Evolutionary conservation across 2,888 invertebrate species (phyloP).

Genomic region (Melinaea marsaeus): DNA sequence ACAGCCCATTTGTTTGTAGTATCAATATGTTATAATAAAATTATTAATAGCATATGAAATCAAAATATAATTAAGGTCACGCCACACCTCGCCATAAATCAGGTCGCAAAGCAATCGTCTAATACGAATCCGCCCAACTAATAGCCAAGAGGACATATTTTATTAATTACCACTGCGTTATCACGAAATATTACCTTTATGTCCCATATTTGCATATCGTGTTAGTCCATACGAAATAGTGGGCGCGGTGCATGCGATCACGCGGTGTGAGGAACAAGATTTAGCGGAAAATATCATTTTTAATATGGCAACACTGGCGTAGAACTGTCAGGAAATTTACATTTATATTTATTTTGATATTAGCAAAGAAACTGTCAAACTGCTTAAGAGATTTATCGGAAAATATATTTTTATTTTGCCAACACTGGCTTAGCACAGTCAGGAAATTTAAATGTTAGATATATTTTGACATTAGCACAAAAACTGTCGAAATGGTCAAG

Average conservation of each 20-base stretch:
- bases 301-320: neutral
- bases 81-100: slow-evolving; percentile 39
- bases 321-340: too few relatives aligned
- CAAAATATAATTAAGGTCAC: slow-evolving; percentile 55
- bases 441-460: too few relatives aligned
- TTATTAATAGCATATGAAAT: slow-evolving; percentile 17
- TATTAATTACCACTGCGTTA: slow-evolving; percentile 72
- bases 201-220: slow-evolving; percentile 75
- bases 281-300: slow-evolving; percentile 16
- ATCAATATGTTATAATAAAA: neutral
- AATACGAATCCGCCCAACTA: slow-evolving; percentile 50
- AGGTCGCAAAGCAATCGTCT: slow-evolving; percentile 35
- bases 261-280: slow-evolving; percentile 30
- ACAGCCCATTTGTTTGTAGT: neutral
- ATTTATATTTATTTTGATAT: too few relatives aligned
- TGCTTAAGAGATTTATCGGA: slow-evolving; percentile 19
- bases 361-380: too few relatives aligned
- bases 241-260: slow-evolving; percentile 66
- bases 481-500: too few relatives aligned
- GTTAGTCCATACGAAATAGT: slow-evolving; percentile 59
- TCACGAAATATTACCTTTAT: slow-evolving; percentile 76
- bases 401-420: neutral
- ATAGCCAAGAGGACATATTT: slow-evolving; percentile 68
- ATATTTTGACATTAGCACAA: too few relatives aligned
- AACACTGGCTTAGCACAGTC: neutral